A percentile compares a stretch with the other conserved stretches of the same genome.
phyloP scores from a whole-genome alignment of 2,113 vertebrate species.

The Gallinago media region DNA sequence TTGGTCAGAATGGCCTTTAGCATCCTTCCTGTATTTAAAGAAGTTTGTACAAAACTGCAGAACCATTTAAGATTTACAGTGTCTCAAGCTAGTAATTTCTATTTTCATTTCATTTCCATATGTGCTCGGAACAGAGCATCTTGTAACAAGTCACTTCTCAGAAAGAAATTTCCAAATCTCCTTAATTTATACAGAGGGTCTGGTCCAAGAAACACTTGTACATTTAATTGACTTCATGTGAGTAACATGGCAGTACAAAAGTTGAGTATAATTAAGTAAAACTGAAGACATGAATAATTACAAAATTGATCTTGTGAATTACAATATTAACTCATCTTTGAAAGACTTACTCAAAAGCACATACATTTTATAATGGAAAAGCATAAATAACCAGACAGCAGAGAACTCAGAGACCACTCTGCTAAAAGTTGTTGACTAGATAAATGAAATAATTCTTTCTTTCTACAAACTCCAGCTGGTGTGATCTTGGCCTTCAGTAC shows the following conservation, averaged over 20 bases:
- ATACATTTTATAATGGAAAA: background rate
- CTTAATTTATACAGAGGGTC: constrained; percentile 26
- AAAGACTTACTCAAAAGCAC: background rate
- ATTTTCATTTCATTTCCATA: constrained; percentile 59
- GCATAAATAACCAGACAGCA: background rate
- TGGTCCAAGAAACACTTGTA: constrained; percentile 43
- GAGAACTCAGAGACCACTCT: constrained; percentile 10
- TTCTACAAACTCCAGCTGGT: constrained; percentile 68
- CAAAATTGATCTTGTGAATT: constrained; percentile 7
- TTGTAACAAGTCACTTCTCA: constrained; percentile 33
- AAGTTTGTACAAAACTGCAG: background rate
- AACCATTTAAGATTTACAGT: background rate
- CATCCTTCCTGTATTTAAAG: background rate
- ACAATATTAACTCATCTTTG: constrained; percentile 23
- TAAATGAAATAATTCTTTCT: constrained; percentile 61
- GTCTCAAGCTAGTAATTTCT: constrained; percentile 6
- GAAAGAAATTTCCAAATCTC: constrained; percentile 16
- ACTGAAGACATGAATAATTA: constrained; percentile 36
- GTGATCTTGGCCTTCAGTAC: constrained; percentile 69
- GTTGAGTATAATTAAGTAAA: constrained; percentile 24
- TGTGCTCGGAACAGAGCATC: constrained; percentile 10
- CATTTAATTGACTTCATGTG: constrained; percentile 44
- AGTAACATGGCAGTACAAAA: constrained; percentile 33
- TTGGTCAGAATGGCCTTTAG: background rate
- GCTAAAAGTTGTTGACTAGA: constrained; percentile 56